These are phyloP conservation scores for Hoplostethus atlanticus DNA, from an alignment of 2,797 vertebrate species.

Conservation along the genomic window DNA sequence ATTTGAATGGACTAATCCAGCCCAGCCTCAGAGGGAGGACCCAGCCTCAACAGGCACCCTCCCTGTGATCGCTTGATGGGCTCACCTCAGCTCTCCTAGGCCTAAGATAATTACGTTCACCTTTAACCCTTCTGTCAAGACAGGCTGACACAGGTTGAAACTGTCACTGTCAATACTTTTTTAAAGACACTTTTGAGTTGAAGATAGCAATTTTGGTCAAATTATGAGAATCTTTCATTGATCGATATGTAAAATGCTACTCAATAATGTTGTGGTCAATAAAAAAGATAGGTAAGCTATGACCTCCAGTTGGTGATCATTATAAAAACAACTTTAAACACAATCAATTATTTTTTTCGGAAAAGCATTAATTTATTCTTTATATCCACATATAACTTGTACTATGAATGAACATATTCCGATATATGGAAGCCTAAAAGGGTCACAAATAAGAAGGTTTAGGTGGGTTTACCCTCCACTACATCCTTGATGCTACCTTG, in stretches of 20 bases:
- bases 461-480: too few species aligned
- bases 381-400: not conserved
- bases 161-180: slow-evolving; percentile 20
- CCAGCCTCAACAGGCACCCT: slow-evolving; percentile 44
- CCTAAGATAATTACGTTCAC: slow-evolving; percentile 68
- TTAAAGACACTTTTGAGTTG: not conserved
- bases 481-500: too few species aligned
- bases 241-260: not conserved
- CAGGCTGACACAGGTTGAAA: slow-evolving; percentile 40
- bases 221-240: not conserved
- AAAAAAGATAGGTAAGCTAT: not conserved
- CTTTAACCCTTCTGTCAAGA: slow-evolving; percentile 62
- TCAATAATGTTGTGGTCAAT: not conserved
- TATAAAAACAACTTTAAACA: too few species aligned
- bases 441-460: too few species aligned
- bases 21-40: slow-evolving; percentile 45
- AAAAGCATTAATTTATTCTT: not conserved
- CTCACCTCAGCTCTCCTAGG: slow-evolving; percentile 63
- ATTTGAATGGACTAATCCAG: slow-evolving; percentile 59
- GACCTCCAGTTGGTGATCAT: not conserved
- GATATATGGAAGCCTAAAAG: too few species aligned
- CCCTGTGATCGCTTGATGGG: slow-evolving; percentile 59
- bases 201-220: not conserved
- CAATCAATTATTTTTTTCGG: too few species aligned
- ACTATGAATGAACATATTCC: too few species aligned